Conservation (phyloP, 92 coral and sea anemone species). For the Epizoanthus stellaris region DNA sequence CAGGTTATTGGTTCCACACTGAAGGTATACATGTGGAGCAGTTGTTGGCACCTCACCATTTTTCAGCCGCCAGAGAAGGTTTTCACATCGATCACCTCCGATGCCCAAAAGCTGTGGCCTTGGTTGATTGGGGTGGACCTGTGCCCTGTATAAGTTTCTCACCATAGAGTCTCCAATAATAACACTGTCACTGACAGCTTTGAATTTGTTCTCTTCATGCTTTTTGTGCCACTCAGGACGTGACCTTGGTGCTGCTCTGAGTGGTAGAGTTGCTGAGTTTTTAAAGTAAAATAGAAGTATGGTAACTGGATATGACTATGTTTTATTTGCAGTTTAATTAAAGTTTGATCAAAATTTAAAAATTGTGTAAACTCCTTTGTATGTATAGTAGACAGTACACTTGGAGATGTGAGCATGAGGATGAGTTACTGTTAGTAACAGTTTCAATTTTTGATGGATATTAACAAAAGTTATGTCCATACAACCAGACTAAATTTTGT, state of each 20-base stretch:
- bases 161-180: conserved; percentile 4
- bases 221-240: background rate
- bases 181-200: background rate
- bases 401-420: no score
- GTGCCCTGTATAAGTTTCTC: background rate
- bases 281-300: no score
- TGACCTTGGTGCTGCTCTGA: background rate
- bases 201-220: background rate
- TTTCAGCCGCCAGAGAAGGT: background rate
- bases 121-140: background rate
- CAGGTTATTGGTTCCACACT: conserved; percentile 5
- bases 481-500: no score
- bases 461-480: no score
- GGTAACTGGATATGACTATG: no score
- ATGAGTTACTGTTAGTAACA: no score
- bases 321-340: no score
- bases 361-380: no score
- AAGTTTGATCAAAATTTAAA: no score
- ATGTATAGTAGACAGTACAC: no score
- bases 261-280: background rate
- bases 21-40: background rate
- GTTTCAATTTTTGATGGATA: no score
- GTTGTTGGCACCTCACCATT: conserved; percentile 6
- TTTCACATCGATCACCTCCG: conserved; percentile 12
- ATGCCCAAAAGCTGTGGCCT: background rate